These are phyloP conservation scores for Leptothorax acervorum DNA, from an alignment of 2,888 invertebrate genomes.

Conservation along the genomic window DNA sequence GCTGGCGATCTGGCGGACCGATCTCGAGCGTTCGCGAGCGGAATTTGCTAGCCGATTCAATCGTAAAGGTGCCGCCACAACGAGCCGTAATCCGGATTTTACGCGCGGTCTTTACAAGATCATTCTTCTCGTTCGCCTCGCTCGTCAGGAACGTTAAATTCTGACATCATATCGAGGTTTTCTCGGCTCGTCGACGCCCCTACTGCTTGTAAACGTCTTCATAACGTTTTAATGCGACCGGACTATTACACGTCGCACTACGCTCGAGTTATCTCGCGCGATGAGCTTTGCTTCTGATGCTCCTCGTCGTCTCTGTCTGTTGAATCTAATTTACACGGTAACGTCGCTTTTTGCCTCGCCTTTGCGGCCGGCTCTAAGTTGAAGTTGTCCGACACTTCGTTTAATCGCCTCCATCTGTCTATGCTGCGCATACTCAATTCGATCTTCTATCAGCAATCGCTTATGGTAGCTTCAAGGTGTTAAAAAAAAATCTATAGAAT, in stretches of 20 bases:
- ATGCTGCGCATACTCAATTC: slow-evolving; percentile 20
- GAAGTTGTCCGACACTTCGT: slow-evolving; percentile 26
- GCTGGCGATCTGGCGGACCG: slow-evolving; percentile 45
- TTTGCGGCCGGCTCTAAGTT: slow-evolving; percentile 6
- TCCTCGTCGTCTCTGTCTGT: slow-evolving; percentile 12
- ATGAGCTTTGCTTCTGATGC: slow-evolving; percentile 23
- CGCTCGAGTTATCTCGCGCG: slow-evolving; percentile 23
- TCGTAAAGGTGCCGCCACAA: slow-evolving; percentile 53
- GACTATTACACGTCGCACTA: slow-evolving; percentile 34
- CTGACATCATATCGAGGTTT: slow-evolving; percentile 1
- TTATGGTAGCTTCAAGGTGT: not conserved
- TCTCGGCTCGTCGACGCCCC: not conserved
- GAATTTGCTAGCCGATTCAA: slow-evolving; percentile 21
- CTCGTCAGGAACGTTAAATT: slow-evolving; percentile 16
- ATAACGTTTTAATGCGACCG: slow-evolving; percentile 43
- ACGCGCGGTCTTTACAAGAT: slow-evolving; percentile 30
- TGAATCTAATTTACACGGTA: slow-evolving; percentile 47
- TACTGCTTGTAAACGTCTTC: slow-evolving; percentile 36
- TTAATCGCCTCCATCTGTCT: slow-evolving; percentile 40
- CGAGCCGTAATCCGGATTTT: slow-evolving; percentile 13
- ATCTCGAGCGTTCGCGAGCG: slow-evolving; percentile 37
- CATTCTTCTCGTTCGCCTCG: slow-evolving; percentile 4
- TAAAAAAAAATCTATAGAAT: slow-evolving; percentile 2
- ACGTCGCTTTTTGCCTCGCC: slow-evolving; percentile 13
- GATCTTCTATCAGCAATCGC: slow-evolving; percentile 14